A percentile compares a stretch with the other conserved stretches of the same genome.
Conservation (phyloP, 2,113 vertebrate genomes). For the Macaca fascicularis region DNA sequence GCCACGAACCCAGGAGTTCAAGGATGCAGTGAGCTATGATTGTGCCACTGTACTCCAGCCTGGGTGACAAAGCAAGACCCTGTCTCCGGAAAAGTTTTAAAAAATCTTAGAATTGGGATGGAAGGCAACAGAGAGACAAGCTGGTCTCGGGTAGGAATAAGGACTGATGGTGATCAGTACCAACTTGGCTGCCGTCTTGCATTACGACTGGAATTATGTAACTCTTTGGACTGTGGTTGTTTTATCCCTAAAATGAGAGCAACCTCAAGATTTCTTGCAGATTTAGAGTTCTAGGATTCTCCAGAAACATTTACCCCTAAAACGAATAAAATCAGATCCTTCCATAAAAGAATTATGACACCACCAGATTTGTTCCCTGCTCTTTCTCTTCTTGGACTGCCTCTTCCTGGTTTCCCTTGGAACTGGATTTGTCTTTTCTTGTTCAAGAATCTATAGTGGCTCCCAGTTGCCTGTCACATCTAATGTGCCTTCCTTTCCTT, state of each 20-base stretch:
- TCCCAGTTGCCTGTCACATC: background rate
- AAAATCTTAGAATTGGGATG: background rate
- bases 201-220: background rate
- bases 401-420: background rate
- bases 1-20: background rate
- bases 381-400: background rate
- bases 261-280: background rate
- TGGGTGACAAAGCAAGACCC: background rate
- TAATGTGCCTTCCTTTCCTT: background rate
- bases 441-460: background rate
- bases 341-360: background rate
- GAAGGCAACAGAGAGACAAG: background rate
- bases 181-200: background rate
- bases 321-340: background rate
- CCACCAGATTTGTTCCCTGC: background rate
- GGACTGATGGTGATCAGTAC: background rate
- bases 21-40: background rate
- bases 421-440: background rate
- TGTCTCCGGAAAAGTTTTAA: background rate
- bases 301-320: background rate
- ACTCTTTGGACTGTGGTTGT: background rate
- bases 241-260: background rate
- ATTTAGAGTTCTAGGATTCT: background rate
- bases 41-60: background rate
- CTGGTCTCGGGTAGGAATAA: background rate